Evolutionary conservation across 1,140 invertebrate genomes (phyloP).

Genomic region (Calliopsis andreniformis): DNA sequence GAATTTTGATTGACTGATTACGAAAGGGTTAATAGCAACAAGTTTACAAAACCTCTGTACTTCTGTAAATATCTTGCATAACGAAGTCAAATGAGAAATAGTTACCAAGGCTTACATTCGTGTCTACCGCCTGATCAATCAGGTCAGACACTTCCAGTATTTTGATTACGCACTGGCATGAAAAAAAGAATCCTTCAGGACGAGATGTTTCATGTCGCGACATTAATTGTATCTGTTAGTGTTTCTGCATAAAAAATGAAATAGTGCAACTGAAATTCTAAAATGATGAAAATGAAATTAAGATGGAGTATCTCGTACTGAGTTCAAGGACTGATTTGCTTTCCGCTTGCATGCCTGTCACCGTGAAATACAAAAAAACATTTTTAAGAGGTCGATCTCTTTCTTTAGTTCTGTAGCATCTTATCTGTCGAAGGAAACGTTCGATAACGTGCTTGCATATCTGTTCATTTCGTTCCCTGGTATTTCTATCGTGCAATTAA

Average conservation of each 20-base stretch:
- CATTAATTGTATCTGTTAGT: too few relatives aligned
- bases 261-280: too few relatives aligned
- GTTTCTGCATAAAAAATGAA: too few relatives aligned
- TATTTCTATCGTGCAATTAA: slow-evolving; percentile 46
- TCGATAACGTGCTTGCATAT: background rate
- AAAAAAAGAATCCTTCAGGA: slow-evolving; percentile 7
- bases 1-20: background rate
- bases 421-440: background rate
- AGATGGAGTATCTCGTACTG: too few relatives aligned
- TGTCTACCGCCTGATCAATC: slow-evolving; percentile 59
- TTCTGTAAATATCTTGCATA: slow-evolving; percentile 53
- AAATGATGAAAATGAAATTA: too few relatives aligned
- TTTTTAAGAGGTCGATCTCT: slow-evolving; percentile 22
- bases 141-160: slow-evolving; percentile 56
- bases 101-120: slow-evolving; percentile 43
- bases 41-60: background rate
- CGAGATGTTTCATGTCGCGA: too few relatives aligned
- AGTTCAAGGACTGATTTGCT: slow-evolving; percentile 52
- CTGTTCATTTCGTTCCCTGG: slow-evolving; percentile 26
- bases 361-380: slow-evolving; percentile 28
- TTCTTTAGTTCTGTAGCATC: slow-evolving; percentile 15
- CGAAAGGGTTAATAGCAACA: slow-evolving; percentile 37
- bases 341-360: slow-evolving; percentile 60
- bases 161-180: slow-evolving; percentile 65
- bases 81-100: slow-evolving; percentile 33